phyloP scores from a whole-genome alignment of 2,113 vertebrate genomes.

The Embiotoca jacksoni region DNA sequence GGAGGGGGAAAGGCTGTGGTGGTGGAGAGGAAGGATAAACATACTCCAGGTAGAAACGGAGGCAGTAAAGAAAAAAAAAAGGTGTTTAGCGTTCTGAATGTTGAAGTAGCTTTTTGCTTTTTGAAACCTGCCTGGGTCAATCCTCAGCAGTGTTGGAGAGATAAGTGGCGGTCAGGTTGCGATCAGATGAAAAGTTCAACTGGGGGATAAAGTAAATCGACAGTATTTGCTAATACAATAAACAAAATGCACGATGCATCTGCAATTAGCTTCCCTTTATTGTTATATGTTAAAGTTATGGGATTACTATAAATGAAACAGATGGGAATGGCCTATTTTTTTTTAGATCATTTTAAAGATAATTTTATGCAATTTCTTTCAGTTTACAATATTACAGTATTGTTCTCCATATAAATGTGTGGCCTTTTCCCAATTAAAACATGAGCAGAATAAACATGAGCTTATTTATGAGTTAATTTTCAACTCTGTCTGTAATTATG shows the following conservation, averaged over 20 bases:
- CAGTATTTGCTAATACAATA: not conserved
- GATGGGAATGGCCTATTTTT: not conserved
- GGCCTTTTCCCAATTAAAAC: not conserved
- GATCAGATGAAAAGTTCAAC: not conserved
- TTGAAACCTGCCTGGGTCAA: not conserved
- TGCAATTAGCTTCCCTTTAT: not conserved
- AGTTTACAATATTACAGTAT: not conserved
- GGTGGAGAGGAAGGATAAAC: conserved; percentile 60
- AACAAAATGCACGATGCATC: not conserved
- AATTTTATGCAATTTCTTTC: not conserved
- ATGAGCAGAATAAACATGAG: not conserved
- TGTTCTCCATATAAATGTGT: not conserved
- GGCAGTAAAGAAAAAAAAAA: conserved; percentile 1
- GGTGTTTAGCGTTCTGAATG: conserved; percentile 11
- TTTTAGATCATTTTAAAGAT: no score
- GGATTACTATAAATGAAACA: not conserved
- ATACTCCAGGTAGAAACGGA: conserved; percentile 30
- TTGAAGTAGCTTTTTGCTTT: not conserved
- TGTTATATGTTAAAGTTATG: no score
- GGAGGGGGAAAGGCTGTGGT: conserved; percentile 45
- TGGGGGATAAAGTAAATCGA: not conserved
- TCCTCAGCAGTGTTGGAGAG: not conserved
- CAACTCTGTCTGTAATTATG: no score
- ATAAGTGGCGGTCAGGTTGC: not conserved
- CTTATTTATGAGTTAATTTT: no score